Evolutionary conservation across 2,797 vertebrate species (phyloP), one percentile per base, ranked within the genome.

Genomic region (Rhinophrynus dorsalis): DNA sequence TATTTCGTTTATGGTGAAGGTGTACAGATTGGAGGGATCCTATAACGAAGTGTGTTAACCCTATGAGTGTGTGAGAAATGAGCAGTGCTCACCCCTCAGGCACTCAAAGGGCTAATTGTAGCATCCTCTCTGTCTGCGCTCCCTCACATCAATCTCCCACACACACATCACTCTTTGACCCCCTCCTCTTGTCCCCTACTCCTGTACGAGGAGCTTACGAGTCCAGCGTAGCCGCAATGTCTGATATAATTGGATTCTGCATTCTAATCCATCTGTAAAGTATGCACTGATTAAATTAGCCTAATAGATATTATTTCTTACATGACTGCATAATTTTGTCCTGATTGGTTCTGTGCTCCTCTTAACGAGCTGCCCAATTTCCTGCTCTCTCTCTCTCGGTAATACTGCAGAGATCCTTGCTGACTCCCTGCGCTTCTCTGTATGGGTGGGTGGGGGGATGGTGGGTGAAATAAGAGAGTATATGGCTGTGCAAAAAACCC

Each of bases 281-380:
- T 90, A 90, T 89, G 89, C 85, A 76, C 91, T 96, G 95, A 97
- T 96, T 96, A 93, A 94, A 97, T 97, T 93, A 97, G 92, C 90
- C 93, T 95, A 95, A 96, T 96, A 93, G 94, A 94, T 92, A 89
- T 91, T 91, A 92, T 95, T 95, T 94, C 91, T 93, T 94, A 92
- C 90, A 88, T 94, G 94, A 91, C 93, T 93, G 93, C 90, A 81
- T 91, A 85, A 91, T 92, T 88, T 89, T 80, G 82, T 80, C 89
- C 82, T 85, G 85, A 88, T 87, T 82, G 79, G 81, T 81, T 86
- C 88, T 82, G 80, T 59, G 35, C 60, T 77, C 79, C 83, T 82
- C 90, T 94, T n/a, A 92, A 92, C 84, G 83, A 92, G 92, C 83
- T 85, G 88, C 82, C 92, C 91, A 89, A 88, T 95, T 95, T 95